Base-by-base conservation (phyloP, 2,797 vertebrate species). In the Megalops cyprinoides region DNA sequence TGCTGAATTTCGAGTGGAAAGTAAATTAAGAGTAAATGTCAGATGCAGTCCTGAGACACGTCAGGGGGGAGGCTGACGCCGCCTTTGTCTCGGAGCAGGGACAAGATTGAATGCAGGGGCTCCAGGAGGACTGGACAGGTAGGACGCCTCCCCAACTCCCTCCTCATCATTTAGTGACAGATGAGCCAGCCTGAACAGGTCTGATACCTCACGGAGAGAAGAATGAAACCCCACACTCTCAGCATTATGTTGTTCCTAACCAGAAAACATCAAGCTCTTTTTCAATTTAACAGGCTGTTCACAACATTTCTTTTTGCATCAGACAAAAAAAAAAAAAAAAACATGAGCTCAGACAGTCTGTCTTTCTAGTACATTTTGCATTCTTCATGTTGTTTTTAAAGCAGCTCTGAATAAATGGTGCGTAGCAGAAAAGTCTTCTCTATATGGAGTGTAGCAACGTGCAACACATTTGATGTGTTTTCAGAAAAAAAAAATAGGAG, bases 251-350 rank as follows among this genome's bases (percentile, higher is more conserved):
- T 31, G 60, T 69, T 69, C 65, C 18, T 14, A 71, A 71, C 37
- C 67, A 71, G 67, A 9, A 71, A 44, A 71, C 39, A 71, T 65
- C 62, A n/a, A 20, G 23, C n/a, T 44, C 37, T 71, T 71, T 71
- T 39, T 71, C 10, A 14, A 44, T 71, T 71, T 71, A 23, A n/a
- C 39, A 37, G 9, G 39, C 37, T 4, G n/a, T 44, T 71, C 23
- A 71, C 28, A 44, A 71, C 37, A 12, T 31, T 44, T 71, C 67
- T 65, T 25, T 65, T 69, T 42, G 18, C 37, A 42, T 42, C 37
- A n/a, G n/a, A 44, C 71, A 71, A 39, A 44, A 8, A n/a, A 71
- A 7, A 44, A 71, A 71, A 39, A 44, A 8, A n/a, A 71, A 7
- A 44, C 39, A 14, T 8, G 12, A 65, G 10, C 39, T 71, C 5